A percentile compares a stretch with the other conserved stretches of the same genome.
phyloP scores from a whole-genome alignment of 2,113 vertebrate genomes.

The Oncorhynchus masou region DNA sequence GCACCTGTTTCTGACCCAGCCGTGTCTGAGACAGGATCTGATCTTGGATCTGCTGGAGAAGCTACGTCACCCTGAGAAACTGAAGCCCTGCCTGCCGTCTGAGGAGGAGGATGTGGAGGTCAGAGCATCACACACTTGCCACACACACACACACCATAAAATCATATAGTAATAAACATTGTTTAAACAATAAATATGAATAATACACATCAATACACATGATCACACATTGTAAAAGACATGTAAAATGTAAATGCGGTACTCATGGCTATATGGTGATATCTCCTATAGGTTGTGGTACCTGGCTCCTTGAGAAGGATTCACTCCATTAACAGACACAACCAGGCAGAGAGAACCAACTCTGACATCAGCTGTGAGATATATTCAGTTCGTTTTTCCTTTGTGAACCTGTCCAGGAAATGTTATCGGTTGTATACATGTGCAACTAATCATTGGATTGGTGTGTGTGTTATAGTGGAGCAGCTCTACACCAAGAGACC shows the following conservation, averaged over 20 bases:
- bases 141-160: neutral
- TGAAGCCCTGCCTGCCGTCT: slow-evolving; percentile 48
- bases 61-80: slow-evolving; percentile 79
- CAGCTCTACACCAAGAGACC: slow-evolving; percentile 67
- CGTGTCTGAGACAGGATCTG: slow-evolving; percentile 72
- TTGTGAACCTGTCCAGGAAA: neutral
- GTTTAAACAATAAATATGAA: too few species aligned
- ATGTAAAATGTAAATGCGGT: too few species aligned
- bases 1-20: slow-evolving; percentile 79
- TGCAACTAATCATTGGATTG: neutral
- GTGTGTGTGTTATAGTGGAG: slow-evolving; percentile 57
- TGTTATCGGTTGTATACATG: neutral
- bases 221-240: too few species aligned
- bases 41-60: slow-evolving; percentile 86
- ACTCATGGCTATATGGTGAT: neutral
- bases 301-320: slow-evolving; percentile 79
- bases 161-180: too few species aligned
- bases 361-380: slow-evolving; percentile 78
- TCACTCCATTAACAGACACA: slow-evolving; percentile 82
- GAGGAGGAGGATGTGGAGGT: slow-evolving; percentile 87
- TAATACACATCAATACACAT: too few species aligned
- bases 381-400: neutral
- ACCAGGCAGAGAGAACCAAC: slow-evolving; percentile 72
- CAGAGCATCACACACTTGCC: slow-evolving; percentile 25
- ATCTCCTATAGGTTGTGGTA: neutral